phyloP scores from a whole-genome alignment of 1,140 invertebrate species.

The Drosophila biarmipes region DNA sequence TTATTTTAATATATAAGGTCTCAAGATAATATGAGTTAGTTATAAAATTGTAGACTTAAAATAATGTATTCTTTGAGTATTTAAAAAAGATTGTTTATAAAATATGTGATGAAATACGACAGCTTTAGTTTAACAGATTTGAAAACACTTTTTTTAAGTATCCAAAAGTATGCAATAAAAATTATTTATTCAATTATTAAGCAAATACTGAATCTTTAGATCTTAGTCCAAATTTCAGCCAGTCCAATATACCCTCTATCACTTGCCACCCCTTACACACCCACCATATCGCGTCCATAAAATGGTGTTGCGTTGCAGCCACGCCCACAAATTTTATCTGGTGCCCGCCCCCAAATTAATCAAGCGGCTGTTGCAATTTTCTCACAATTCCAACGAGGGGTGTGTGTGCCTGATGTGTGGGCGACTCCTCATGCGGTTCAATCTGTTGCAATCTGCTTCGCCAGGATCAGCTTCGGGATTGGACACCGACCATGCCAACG shows the following conservation, averaged over 20 bases:
- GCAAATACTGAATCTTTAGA: no score
- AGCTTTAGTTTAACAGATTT: no score
- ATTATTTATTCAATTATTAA: no score
- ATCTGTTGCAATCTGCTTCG: slow-evolving; percentile 46
- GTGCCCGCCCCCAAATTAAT: slow-evolving; percentile 74
- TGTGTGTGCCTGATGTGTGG: background rate
- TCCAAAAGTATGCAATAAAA: no score
- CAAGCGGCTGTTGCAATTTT: slow-evolving; percentile 78
- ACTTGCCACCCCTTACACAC: slow-evolving; percentile 6
- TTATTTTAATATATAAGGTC: no score
- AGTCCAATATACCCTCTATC: background rate
- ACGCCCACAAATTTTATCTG: slow-evolving; percentile 75
- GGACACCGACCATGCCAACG: slow-evolving; percentile 18
- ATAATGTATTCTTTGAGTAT: no score
- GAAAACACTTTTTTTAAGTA: no score
- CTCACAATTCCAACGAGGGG: slow-evolving; percentile 6
- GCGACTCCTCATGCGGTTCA: slow-evolving; percentile 13
- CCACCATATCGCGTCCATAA: slow-evolving; percentile 28
- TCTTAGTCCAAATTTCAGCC: background rate
- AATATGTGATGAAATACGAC: no score
- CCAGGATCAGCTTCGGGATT: slow-evolving; percentile 39
- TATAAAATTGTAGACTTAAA: no score
- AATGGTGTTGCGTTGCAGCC: slow-evolving; percentile 63
- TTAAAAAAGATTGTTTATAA: no score
- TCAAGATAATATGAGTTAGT: no score